Evolutionary conservation across 1,140 invertebrate genomes (phyloP), one percentile per base, ranked within the genome.

Genomic region (Pseudoatta argentina): DNA sequence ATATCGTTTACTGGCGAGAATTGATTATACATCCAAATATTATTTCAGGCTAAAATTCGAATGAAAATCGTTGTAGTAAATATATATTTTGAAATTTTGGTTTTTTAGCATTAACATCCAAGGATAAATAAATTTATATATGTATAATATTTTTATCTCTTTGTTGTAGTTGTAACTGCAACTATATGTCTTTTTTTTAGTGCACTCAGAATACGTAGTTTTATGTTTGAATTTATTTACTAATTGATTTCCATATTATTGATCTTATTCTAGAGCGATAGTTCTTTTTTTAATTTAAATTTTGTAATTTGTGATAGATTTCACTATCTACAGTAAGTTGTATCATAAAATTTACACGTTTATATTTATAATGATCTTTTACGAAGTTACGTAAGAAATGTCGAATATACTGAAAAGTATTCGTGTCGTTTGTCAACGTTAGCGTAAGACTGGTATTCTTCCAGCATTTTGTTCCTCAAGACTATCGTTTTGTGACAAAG

Each of bases 401-500:
- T 30, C 77, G 51, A 27, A 34, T 57, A 44, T 73, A 61, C 21
- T 30, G 55, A 48, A 83, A 83, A 61, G 14, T 82, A 82, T 81
- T 44, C 78, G 66, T 57, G 64, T 71, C 78, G 44, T 75, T 83
- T 73, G 39, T 63, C 79, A 75, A 61, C 7, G 24, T 73, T 83
- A 73, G 39, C 10, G 18, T n/a, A 8, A 71, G 66, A 71, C 53
- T 24, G 21, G 18, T 83, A 48, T 61, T 73, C 55, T 30, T 48
- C n/a, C 18, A 48, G 27, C 24, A 61, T 51, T 73, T 48, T 61
- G 12, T 21, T 61, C n/a, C 18, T 14, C 39, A 51, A 61, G 55
- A 83, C 61, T 73, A 83, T 51, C 55, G 39, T 73, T 21, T 83
- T 53, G 21, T 51, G 55, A 61, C 27, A 67, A 55, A 8, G 48